Percentiles rank a stretch among this genome's conserved stretches.
phyloP scores from a whole-genome alignment of 2,113 vertebrate genomes.

The Bujurquina vittata region DNA sequence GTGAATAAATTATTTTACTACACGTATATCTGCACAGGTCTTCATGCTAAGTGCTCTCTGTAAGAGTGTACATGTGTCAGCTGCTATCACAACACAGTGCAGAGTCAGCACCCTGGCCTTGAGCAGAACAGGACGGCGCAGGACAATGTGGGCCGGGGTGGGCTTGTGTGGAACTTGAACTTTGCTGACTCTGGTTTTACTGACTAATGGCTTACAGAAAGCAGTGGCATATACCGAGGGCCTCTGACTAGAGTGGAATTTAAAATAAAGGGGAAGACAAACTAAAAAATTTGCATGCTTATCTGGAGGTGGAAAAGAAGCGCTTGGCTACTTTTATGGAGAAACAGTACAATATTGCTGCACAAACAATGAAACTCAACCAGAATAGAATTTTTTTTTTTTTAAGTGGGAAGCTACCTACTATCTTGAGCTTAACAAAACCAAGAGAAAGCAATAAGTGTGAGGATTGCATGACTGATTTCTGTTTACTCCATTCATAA shows the following conservation, averaged over 20 bases:
- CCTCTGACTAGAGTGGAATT: conserved; percentile 11
- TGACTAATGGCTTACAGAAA: conserved; percentile 50
- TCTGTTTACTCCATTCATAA: conserved; percentile 64
- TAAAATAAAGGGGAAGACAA: conserved; percentile 10
- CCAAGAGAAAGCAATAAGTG: conserved; percentile 17
- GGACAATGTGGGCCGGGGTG: conserved; percentile 38
- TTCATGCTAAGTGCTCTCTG: not conserved
- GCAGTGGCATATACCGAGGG: conserved; percentile 30
- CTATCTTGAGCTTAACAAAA: not conserved
- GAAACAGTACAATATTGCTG: not conserved
- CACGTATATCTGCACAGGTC: not conserved
- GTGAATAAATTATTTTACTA: not conserved
- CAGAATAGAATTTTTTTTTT: not conserved
- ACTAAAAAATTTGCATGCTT: not conserved
- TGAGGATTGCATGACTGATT: conserved; percentile 45
- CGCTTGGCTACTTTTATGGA: not conserved
- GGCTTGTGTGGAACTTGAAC: conserved; percentile 61
- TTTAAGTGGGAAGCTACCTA: not conserved
- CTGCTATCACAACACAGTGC: conserved; percentile 57
- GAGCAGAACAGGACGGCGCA: conserved; percentile 43
- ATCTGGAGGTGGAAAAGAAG: not conserved
- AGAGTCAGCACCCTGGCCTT: conserved; percentile 71
- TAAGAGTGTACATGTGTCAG: conserved; percentile 9
- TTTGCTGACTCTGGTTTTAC: conserved; percentile 73
- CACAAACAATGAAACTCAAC: not conserved